Percentiles rank a stretch among this genome's conserved stretches.
Conservation (phyloP, 2,888 invertebrate species). For the Panopea generosa region DNA sequence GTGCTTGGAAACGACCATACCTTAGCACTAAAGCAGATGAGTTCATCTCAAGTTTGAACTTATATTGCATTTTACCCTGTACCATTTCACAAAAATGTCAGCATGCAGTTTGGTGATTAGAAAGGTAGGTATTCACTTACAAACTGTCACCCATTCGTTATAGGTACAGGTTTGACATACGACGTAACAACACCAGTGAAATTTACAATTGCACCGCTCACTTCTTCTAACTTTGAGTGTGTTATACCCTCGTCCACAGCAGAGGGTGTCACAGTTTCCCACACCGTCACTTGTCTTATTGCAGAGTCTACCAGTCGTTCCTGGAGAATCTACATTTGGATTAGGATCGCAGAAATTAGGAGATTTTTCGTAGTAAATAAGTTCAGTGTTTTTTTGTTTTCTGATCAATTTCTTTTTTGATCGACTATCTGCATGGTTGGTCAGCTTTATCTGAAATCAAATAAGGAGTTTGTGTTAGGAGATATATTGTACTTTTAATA, state of each 20-base stretch:
- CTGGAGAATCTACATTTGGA: slow-evolving; percentile 78
- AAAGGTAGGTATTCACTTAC: slow-evolving; percentile 88
- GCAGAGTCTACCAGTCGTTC: slow-evolving; percentile 82
- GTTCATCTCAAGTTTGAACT: too few species aligned
- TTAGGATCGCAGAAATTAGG: slow-evolving; percentile 94
- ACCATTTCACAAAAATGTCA: too few species aligned
- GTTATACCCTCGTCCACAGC: slow-evolving; percentile 82
- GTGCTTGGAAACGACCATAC: too few species aligned
- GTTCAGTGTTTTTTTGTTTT: slow-evolving; percentile 79
- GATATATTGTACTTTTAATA: too few species aligned
- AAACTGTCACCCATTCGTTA: slow-evolving; percentile 92
- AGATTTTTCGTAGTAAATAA: slow-evolving; percentile 97
- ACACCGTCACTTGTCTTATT: slow-evolving; percentile 79
- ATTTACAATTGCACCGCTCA: slow-evolving; percentile 84
- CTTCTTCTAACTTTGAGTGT: slow-evolving; percentile 86
- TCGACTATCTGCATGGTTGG: slow-evolving; percentile 71
- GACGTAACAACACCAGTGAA: slow-evolving; percentile 85
- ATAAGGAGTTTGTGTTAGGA: too few species aligned
- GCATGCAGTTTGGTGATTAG: too few species aligned
- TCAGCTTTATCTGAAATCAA: slow-evolving; percentile 71
- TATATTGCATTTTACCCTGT: too few species aligned
- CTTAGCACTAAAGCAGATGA: too few species aligned
- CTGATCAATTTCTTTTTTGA: slow-evolving; percentile 69
- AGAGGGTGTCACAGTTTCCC: slow-evolving; percentile 81
- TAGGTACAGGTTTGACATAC: slow-evolving; percentile 86